A percentile compares a stretch with the other conserved stretches of the same genome.
phyloP scores from a whole-genome alignment of 2,888 invertebrate genomes.

The Pandemis corylana region DNA sequence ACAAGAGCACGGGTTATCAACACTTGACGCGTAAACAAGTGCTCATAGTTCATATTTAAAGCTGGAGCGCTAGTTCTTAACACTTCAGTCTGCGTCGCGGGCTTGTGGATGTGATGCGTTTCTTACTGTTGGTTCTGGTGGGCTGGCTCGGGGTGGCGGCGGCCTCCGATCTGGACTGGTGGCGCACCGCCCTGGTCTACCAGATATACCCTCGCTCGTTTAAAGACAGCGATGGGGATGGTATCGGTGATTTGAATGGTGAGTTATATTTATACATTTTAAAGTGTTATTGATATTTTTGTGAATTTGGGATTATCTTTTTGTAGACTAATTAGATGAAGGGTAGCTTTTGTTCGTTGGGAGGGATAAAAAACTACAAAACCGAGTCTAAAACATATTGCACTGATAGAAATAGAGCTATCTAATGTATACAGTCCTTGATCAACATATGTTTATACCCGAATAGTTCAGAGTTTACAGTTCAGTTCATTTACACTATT shows the following conservation, averaged over 20 bases:
- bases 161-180: slow-evolving; percentile 85
- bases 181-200: slow-evolving; percentile 90
- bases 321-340: too few relatives aligned
- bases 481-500: too few relatives aligned
- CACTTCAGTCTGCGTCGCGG: slow-evolving; percentile 19
- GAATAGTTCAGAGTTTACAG: too few relatives aligned
- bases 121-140: slow-evolving; percentile 42
- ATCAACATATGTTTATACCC: too few relatives aligned
- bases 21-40: slow-evolving; percentile 25
- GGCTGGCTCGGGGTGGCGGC: slow-evolving; percentile 42
- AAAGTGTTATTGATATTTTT: too few relatives aligned
- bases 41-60: slow-evolving; percentile 21
- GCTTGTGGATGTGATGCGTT: slow-evolving; percentile 31
- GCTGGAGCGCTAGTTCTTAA: neutral
- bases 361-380: too few relatives aligned
- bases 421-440: too few relatives aligned
- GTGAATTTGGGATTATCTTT: too few relatives aligned
- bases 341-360: too few relatives aligned
- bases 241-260: slow-evolving; percentile 91
- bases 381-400: too few relatives aligned
- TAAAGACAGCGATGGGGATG: slow-evolving; percentile 89
- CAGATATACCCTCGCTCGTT: slow-evolving; percentile 92
- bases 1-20: slow-evolving; percentile 16
- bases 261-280: slow-evolving; percentile 45
- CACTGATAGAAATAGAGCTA: too few relatives aligned